Conservation (phyloP, 2,113 vertebrate species). For the Protobothrops mucrosquamatus region DNA sequence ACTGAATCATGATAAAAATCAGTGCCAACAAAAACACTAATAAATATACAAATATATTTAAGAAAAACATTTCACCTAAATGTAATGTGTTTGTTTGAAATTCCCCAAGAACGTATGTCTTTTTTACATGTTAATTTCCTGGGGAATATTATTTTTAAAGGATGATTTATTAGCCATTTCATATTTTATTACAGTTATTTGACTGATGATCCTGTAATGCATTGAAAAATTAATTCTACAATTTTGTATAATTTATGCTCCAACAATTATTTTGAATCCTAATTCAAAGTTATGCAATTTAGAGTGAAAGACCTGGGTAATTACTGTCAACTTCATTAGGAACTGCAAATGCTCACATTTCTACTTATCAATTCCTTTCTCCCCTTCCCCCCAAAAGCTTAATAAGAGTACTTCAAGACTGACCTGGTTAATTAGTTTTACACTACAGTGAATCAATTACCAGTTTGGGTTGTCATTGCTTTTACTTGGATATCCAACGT, state of each 20-base stretch:
- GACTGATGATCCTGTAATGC: background rate
- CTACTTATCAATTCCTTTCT: background rate
- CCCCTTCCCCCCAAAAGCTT: background rate
- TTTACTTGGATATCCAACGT: conserved; percentile 28
- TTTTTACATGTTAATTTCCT: background rate
- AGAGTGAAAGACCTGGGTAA: background rate
- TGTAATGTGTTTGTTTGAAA: background rate
- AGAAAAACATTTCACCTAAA: background rate
- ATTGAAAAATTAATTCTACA: background rate
- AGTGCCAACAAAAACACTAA: background rate
- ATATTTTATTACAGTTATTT: background rate
- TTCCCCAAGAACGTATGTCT: background rate
- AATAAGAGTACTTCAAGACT: background rate
- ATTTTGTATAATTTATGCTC: background rate
- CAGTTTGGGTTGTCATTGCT: background rate
- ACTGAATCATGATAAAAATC: background rate
- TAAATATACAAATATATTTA: background rate
- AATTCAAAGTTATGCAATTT: background rate
- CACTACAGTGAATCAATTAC: background rate
- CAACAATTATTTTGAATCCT: background rate
- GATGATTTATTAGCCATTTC: background rate
- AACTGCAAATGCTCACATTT: background rate
- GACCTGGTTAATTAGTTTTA: background rate
- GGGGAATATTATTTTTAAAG: background rate
- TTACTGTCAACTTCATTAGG: background rate